A percentile compares a stretch with the other conserved stretches of the same genome.
phyloP scores from a whole-genome alignment of 92 coral and sea anemone species.

The Porites lobata region DNA sequence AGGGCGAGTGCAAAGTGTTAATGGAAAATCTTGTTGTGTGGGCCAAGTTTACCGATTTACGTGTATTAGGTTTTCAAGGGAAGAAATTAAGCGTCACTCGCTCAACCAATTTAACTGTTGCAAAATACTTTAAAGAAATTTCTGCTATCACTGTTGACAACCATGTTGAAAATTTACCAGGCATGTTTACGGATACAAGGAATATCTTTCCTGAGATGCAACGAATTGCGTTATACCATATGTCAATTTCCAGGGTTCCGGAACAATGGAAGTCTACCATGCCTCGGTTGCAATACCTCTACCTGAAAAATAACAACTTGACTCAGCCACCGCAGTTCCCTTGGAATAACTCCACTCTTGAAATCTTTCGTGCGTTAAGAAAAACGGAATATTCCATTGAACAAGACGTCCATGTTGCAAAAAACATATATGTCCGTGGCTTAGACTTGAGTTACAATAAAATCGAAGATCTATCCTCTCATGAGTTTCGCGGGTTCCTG shows the following conservation, averaged over 20 bases:
- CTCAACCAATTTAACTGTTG: neutral
- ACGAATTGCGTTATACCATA: neutral
- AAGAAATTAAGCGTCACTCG: neutral
- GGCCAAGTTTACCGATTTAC: constrained; percentile 13
- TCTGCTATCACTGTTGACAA: neutral
- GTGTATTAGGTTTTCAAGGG: neutral
- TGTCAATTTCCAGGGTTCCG: neutral
- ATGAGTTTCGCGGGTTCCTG: constrained; percentile 23
- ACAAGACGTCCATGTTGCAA: neutral
- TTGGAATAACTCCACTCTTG: constrained; percentile 22
- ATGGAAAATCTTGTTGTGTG: neutral
- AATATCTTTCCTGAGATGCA: neutral
- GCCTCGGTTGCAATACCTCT: constrained; percentile 6
- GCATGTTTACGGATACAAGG: neutral
- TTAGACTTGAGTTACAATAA: neutral
- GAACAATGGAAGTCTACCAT: constrained; percentile 7
- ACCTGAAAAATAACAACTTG: neutral
- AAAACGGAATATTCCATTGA: neutral
- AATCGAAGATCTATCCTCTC: neutral
- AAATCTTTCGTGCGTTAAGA: neutral
- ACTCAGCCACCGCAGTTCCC: constrained; percentile 15
- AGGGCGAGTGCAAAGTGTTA: neutral
- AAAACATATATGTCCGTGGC: neutral
- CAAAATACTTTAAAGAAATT: neutral
- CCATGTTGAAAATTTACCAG: neutral